These are phyloP conservation scores for Perca schrenkii DNA, from an alignment of 2,113 vertebrate species.

Conservation along the genomic window DNA sequence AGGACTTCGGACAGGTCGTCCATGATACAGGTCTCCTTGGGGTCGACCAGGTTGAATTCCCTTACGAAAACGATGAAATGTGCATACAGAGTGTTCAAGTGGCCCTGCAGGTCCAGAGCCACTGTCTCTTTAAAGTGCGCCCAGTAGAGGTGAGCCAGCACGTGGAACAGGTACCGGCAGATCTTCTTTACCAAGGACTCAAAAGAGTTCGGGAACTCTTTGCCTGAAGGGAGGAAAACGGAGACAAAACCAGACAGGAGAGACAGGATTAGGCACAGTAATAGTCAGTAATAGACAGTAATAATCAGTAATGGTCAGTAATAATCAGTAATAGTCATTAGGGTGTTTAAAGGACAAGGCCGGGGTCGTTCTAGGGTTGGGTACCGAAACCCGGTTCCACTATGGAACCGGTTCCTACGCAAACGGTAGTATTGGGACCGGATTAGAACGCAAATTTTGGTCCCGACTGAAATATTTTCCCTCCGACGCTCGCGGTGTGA, in stretches of 20 bases:
- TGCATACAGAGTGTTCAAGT: constrained; percentile 97
- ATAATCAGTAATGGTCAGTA: too few species aligned
- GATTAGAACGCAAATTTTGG: too few species aligned
- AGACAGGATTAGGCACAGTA: constrained; percentile 8
- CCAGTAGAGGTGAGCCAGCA: constrained; percentile 99
- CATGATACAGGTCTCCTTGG: constrained; percentile 98
- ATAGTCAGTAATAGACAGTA: background rate
- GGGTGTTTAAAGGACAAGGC: background rate
- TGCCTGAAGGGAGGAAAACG: constrained; percentile 84
- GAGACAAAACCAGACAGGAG: background rate
- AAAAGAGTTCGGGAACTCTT: constrained; percentile 97
- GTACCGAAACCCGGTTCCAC: too few species aligned
- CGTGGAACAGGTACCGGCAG: constrained; percentile 96
- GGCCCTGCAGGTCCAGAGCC: constrained; percentile 96
- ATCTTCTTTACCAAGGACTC: constrained; percentile 98
- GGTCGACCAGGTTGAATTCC: constrained; percentile 98
- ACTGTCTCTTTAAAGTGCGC: constrained; percentile 98
- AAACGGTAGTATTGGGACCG: too few species aligned
- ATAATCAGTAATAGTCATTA: too few species aligned
- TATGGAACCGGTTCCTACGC: too few species aligned
- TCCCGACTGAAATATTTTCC: too few species aligned
- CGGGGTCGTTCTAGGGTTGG: background rate
- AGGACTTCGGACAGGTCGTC: constrained; percentile 98
- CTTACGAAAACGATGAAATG: constrained; percentile 99
- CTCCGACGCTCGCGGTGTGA: too few species aligned